Conservation (phyloP, 2,113 vertebrate genomes). For the Mirounga angustirostris region DNA sequence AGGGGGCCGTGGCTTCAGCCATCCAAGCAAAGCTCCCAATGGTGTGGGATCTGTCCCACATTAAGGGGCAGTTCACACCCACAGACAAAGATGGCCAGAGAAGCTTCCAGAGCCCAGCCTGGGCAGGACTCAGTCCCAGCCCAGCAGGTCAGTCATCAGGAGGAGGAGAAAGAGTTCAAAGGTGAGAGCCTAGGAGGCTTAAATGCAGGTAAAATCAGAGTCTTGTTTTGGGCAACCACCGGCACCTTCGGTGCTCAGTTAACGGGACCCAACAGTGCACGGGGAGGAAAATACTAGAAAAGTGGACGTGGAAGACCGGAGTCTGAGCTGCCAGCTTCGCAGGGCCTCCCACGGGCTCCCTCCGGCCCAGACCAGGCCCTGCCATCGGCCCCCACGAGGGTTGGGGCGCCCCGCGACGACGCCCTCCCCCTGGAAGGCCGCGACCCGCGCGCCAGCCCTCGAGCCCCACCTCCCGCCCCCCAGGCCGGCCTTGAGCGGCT, state of each 20-base stretch:
- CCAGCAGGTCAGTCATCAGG: neutral
- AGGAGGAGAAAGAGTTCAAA: neutral
- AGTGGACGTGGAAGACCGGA: neutral
- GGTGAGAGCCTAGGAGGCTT: neutral
- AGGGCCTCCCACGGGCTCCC: neutral
- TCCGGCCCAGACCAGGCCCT: neutral
- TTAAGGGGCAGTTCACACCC: neutral
- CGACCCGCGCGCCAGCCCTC: neutral
- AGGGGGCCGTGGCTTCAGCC: neutral
- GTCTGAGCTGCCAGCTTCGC: neutral
- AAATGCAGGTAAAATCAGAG: neutral
- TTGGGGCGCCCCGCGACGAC: too few relatives aligned
- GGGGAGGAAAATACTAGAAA: neutral
- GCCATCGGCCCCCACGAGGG: neutral
- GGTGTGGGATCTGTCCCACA: neutral
- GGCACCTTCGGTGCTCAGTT: too few relatives aligned
- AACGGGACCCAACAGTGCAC: neutral
- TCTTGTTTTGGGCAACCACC: neutral
- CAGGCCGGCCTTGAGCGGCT: neutral
- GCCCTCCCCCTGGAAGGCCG: too few relatives aligned
- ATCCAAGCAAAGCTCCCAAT: neutral
- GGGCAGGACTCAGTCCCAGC: neutral
- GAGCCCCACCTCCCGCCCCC: accelerated
- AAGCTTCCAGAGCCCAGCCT: neutral
- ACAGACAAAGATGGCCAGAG: neutral